Base-by-base conservation (phyloP, 1,140 invertebrate species). In the Oscheius sp. region DNA sequence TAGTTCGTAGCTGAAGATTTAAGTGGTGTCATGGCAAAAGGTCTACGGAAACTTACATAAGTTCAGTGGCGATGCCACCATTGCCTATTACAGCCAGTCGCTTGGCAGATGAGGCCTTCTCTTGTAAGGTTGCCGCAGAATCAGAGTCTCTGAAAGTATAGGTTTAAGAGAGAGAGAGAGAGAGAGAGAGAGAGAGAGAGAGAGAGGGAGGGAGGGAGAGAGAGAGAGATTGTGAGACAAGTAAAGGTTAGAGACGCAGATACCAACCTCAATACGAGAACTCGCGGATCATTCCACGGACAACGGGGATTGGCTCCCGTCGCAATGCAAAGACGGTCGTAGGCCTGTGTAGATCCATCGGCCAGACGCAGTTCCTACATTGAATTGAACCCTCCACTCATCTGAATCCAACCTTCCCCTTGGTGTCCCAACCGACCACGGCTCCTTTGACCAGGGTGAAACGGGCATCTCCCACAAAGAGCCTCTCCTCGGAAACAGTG, bases 31-130 rank as follows among this genome's bases (percentile, higher is more conserved):
- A 7, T 68, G 29, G 66, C 10, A 36, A 35, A 2, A 10, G 28
- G 23, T 32, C 38, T 49, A 62, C 10, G 26, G 36, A 13, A 66
- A 78, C 85, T 82, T 84, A 88, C 70, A 94, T 91, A 77, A 98
- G 87, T 88, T 99, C 95, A 64, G 93, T 95, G 28, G 95, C 95
- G 79, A 99, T 98, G 4, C 95, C 95, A 36, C 95, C 95, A 88
- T 99, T 99, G 28, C 95, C 95, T 55, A 97, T 88, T 58, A 99
- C 88, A 0, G 92, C 82, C 77, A 97, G 88, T 49, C 38, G 1
- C 7, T 2, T 20, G 58, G 38, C 23, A n/a, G 31, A 31, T 35
- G n/a, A 15, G 15, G 23, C 18, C 23, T 45, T 45, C 42, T 45
- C 42, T 23, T 45, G 42, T 23, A 45, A 23, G 31, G 7, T 1